Base-by-base conservation (phyloP, 2,113 vertebrate genomes). In the Sialia sialis region DNA sequence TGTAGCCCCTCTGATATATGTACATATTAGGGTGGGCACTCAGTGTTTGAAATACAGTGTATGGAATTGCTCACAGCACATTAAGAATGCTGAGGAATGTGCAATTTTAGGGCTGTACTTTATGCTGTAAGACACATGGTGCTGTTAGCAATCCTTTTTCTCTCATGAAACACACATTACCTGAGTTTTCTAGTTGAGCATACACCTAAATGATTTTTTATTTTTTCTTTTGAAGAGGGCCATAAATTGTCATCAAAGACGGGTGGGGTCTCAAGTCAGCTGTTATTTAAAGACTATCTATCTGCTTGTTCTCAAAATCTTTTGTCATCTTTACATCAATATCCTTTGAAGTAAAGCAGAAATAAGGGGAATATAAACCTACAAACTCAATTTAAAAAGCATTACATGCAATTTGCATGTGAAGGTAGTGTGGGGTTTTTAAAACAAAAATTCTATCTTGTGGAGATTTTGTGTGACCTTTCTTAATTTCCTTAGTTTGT, bases 231-330 rank as follows among this genome's bases (percentile, higher is more conserved):
- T 18, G 38, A 78, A 95, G 81, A 63, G 38, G 18, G 16, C 6
- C 73, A 90, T 75, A 93, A 91, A 95, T 96, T 86, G 63, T 76
- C 48, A 72, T 63, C 60, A 94, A 91, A 93, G 77, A 84, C 25
- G 27, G 49, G 26, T n/a, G 20, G 19, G 19, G 15, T 70, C 58
- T 94, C 82, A 78, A 77, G 85, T 83, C 43, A 87, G 46, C 44
- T 95, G n/a, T 67, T 94, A 85, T 64, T 86, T 86, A 63, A 97
- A 78, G 54, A 62, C 26, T 82, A 2, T 23, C 48, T 51, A 51
- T 64, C 64, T 85, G n/a, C 30, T 79, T 49, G 55, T 93, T 92
- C 26, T 21, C 21, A 56, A 85, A 94, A 81, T 81, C 51, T 20
- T 49, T 2, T 75, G 56, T 86, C 27, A 70, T 81, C 44, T 29